These are phyloP conservation scores for Sinosuthora webbiana DNA, from an alignment of 2,113 vertebrate genomes.

Conservation along the genomic window DNA sequence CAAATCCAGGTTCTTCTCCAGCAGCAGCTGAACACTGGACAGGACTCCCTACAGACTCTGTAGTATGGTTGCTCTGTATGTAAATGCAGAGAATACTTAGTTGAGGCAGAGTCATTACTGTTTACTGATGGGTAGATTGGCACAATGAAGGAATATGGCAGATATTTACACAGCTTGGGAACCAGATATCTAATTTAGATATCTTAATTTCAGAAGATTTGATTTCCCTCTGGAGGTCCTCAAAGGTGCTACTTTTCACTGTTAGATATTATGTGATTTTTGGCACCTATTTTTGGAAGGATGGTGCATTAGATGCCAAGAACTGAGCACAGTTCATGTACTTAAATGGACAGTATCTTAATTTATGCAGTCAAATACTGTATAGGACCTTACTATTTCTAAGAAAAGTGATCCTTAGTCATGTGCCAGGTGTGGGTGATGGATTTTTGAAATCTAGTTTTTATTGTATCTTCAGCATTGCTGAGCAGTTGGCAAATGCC, in stretches of 20 bases:
- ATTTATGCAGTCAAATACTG: not conserved
- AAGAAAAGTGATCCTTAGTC: not conserved
- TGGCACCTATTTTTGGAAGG: not conserved
- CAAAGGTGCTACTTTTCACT: not conserved
- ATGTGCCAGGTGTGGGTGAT: not conserved
- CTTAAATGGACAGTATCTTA: not conserved
- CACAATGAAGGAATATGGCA: not conserved
- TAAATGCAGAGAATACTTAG: not conserved
- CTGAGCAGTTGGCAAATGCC: rapidly evolving
- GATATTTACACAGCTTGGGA: not conserved
- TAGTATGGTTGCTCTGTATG: not conserved
- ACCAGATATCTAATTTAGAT: not conserved
- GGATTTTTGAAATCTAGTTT: not conserved
- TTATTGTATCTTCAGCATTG: not conserved
- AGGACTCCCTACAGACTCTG: not conserved
- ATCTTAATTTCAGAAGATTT: not conserved
- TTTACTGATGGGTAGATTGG: not conserved
- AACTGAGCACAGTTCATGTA: not conserved
- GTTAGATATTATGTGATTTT: not conserved
- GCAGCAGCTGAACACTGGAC: not conserved
- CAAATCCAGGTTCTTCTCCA: not conserved
- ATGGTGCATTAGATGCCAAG: not conserved
- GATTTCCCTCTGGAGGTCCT: not conserved
- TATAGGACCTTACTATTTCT: not conserved
- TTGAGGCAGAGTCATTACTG: not conserved